phyloP scores from a whole-genome alignment of 1,140 invertebrate genomes.

The Holcopasites calliopsidis region DNA sequence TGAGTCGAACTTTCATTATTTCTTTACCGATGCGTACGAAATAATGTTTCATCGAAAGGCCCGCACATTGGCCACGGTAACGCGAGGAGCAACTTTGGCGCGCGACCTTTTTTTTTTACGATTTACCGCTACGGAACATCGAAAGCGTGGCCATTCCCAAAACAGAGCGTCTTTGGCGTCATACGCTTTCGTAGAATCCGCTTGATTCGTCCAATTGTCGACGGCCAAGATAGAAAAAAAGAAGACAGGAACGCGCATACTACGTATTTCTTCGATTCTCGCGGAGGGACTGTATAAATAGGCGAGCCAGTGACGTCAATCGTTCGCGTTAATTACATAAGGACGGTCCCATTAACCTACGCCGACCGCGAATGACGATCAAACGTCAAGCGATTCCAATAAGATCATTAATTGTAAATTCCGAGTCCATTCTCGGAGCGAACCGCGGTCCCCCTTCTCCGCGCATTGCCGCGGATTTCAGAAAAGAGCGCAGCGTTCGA shows the following conservation, averaged over 20 bases:
- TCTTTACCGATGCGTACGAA: not conserved
- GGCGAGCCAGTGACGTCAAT: slow-evolving; percentile 72
- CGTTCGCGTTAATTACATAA: slow-evolving; percentile 70
- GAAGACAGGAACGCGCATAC: slow-evolving; percentile 17
- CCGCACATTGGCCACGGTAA: not conserved
- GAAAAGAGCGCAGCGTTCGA: too few relatives aligned
- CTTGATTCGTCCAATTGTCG: not conserved
- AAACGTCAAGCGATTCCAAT: slow-evolving; percentile 68
- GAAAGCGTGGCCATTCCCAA: too few relatives aligned
- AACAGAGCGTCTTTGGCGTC: not conserved
- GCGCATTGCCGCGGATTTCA: not conserved
- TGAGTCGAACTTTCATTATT: too few relatives aligned
- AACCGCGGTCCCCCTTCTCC: not conserved
- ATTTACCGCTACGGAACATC: too few relatives aligned
- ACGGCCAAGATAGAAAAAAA: not conserved
- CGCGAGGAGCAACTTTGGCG: not conserved
- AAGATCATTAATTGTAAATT: too few relatives aligned
- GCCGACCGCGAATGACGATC: slow-evolving; percentile 56
- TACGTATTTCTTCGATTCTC: slow-evolving; percentile 7
- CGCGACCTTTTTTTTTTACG: not conserved
- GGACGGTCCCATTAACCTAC: slow-evolving; percentile 70
- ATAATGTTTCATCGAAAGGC: not conserved
- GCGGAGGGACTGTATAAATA: slow-evolving; percentile 48
- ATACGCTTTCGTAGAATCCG: slow-evolving; percentile 40
- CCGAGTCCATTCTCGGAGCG: slow-evolving; percentile 17